Conservation (phyloP, 2,888 invertebrate species). For the Lasioglossum marginatum region DNA sequence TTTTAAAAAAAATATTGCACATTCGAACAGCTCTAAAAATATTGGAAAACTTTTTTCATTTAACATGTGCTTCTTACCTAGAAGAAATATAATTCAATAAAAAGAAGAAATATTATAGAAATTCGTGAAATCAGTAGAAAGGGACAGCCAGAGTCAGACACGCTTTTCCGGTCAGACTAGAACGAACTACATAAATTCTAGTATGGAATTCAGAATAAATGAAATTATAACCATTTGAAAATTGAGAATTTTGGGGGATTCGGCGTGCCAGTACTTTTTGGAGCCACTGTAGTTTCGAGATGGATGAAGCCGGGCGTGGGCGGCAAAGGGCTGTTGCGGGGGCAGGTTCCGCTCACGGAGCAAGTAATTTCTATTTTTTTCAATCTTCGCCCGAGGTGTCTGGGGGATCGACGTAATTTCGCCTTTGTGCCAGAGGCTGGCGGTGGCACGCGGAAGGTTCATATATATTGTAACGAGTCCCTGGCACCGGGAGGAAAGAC, state of each 20-base stretch:
- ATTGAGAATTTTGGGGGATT: neutral
- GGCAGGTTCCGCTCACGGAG: slow-evolving; percentile 45
- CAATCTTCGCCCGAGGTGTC: slow-evolving; percentile 72
- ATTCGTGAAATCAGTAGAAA: neutral
- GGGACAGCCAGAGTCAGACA: neutral
- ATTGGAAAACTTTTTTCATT: neutral
- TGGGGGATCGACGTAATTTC: slow-evolving; percentile 75
- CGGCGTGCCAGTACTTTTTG: neutral
- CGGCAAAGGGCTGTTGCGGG: neutral
- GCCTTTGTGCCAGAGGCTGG: slow-evolving; percentile 75
- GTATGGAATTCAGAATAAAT: neutral
- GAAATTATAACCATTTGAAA: neutral
- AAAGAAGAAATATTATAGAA: no score
- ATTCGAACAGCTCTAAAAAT: neutral
- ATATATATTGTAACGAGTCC: slow-evolving; percentile 76
- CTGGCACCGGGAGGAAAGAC: slow-evolving; percentile 40
- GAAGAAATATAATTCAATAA: no score
- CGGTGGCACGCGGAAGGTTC: slow-evolving; percentile 75
- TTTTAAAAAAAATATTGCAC: neutral
- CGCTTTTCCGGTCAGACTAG: neutral
- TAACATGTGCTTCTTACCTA: no score
- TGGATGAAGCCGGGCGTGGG: neutral
- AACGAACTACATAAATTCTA: neutral
- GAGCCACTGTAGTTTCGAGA: neutral
- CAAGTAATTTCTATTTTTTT: slow-evolving; percentile 78